Conservation (phyloP, 2,113 vertebrate genomes). For the Oreocharis arfaki region DNA sequence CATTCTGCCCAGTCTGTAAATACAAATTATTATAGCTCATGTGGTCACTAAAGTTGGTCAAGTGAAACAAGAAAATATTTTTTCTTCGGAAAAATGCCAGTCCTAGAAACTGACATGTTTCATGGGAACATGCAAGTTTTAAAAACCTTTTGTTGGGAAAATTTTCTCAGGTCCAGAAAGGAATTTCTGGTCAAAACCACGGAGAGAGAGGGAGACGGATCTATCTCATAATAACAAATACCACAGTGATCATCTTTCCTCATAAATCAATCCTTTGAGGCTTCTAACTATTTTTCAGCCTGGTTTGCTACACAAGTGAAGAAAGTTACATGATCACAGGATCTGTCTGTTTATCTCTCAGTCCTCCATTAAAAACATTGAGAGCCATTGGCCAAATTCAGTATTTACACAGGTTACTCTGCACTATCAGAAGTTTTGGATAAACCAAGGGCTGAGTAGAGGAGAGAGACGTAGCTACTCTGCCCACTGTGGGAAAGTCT, state of each 20-base stretch:
- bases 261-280: not conserved
- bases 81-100: not conserved
- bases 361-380: not conserved
- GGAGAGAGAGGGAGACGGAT: not conserved
- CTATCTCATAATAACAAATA: conserved; percentile 16
- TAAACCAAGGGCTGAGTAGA: not conserved
- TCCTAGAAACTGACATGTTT: not conserved
- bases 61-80: conserved; percentile 27
- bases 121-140: not conserved
- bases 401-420: not conserved
- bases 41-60: not conserved
- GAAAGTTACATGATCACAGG: not conserved
- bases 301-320: not conserved
- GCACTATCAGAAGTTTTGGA: not conserved
- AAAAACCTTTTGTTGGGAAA: conserved; percentile 16
- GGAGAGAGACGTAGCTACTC: not conserved
- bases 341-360: not conserved
- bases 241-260: not conserved
- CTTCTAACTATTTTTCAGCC: not conserved
- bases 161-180: not conserved
- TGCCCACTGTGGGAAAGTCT: not conserved
- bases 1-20: not conserved
- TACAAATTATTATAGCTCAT: not conserved
- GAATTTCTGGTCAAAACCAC: conserved; percentile 35
- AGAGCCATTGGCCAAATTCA: not conserved